A percentile compares a stretch with the other conserved stretches of the same genome.
Evolutionary conservation across 2,113 vertebrate species (phyloP).

Genomic region (Ptilonorhynchus violaceus): DNA sequence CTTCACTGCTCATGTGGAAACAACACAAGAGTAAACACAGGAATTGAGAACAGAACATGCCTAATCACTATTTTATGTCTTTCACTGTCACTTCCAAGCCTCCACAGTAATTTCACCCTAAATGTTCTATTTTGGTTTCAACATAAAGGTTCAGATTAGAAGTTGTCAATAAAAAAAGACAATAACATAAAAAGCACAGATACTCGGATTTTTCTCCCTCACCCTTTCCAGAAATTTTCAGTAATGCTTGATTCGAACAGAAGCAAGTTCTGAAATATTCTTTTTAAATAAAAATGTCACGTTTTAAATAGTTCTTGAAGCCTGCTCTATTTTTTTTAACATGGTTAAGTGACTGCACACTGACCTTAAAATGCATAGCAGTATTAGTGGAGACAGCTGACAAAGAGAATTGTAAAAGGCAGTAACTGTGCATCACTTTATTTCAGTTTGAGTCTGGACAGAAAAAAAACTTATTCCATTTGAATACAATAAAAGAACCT

Average conservation of each 20-base stretch:
- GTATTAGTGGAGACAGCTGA: not conserved
- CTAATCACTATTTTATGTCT: not conserved
- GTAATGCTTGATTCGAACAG: not conserved
- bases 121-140: not conserved
- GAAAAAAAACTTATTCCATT: not conserved
- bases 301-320: not conserved
- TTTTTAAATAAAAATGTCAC: not conserved
- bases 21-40: not conserved
- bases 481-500: not conserved
- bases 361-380: not conserved
- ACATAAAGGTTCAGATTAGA: not conserved
- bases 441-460: not conserved
- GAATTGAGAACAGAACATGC: not conserved
- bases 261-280: not conserved
- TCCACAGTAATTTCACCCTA: not conserved
- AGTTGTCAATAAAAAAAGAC: not conserved
- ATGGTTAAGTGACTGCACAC: not conserved
- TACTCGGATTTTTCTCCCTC: not conserved
- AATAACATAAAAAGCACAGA: not conserved
- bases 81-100: not conserved
- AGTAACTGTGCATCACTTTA: not conserved
- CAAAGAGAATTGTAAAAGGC: not conserved
- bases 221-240: not conserved
- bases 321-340: not conserved
- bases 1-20: not conserved